Evolutionary conservation across 2,113 vertebrate species (phyloP), one percentile per base, ranked within the genome.

Genomic region (Cynocephalus volans): DNA sequence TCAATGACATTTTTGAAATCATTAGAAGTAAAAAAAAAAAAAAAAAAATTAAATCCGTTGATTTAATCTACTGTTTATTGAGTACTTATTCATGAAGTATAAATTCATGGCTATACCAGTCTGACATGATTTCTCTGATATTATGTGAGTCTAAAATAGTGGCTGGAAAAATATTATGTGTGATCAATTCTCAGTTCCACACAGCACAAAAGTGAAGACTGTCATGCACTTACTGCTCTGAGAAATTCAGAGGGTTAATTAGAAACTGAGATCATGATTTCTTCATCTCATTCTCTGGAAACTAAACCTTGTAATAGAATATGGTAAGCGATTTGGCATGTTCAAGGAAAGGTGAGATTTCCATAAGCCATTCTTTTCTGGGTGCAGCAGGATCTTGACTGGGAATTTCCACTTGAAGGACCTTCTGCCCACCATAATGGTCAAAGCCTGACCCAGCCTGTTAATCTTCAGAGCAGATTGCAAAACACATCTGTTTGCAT

Each of bases 41-140:
- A 96, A 95, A 94, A 88, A 41, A 3, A 41, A 41, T 3, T 82
- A 72, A 76, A 96, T 50, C 11, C 70, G 62, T 45, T 52, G n/a
- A 93, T 91, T 90, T 54, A 96, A 93, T 89, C 12, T 62, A 88
- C 56, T 95, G 41, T 88, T 88, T 92, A 95, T 83, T 82, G 82
- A 88, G n/a, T 67, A 73, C 33, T 79, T 97, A 94, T 72, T 88
- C 70, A 81, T 65, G 82, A 79, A 82, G 52, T 64, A 88, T 33
- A 93, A 58, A 91, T 90, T 90, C 60, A 84, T 17, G 21, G 72
- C 31, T 95, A 52, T 54, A 50, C 18, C 36, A 69, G 52, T 62
- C n/a, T 69, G 77, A 75, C 36, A 76, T 13, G 41, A 93, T 79
- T 93, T 94, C 76, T 62, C 23, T 73, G n/a, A 79, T 62, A 48